These are phyloP conservation scores for Baryphthengus martii DNA, from an alignment of 2,113 vertebrate species.

Conservation along the genomic window DNA sequence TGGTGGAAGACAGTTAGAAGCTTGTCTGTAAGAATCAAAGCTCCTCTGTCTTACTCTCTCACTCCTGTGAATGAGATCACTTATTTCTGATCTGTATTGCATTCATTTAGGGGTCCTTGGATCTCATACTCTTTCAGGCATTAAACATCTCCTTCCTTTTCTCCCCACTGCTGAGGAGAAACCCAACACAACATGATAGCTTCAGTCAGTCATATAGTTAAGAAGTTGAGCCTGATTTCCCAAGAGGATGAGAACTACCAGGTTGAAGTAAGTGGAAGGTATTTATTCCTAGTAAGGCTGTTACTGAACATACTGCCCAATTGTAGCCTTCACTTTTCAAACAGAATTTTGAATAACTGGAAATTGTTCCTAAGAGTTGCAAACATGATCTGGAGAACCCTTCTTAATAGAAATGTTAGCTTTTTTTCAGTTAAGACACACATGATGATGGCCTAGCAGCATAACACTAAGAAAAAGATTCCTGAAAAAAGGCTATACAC, in stretches of 20 bases:
- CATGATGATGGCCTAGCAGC: neutral
- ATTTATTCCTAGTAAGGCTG: neutral
- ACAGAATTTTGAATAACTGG: neutral
- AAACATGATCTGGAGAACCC: neutral
- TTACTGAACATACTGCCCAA: accelerated
- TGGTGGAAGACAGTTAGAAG: neutral
- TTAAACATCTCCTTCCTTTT: neutral
- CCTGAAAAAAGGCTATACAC: neutral
- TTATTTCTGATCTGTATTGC: neutral
- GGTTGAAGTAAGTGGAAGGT: neutral
- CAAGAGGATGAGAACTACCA: neutral
- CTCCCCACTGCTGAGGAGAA: neutral
- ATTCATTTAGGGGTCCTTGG: neutral
- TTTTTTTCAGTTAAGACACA: neutral
- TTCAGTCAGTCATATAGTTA: neutral
- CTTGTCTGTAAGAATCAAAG: neutral
- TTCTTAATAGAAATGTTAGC: neutral
- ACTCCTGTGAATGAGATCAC: accelerated
- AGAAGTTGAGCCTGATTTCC: neutral
- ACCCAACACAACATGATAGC: neutral
- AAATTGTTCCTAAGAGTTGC: neutral
- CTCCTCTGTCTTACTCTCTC: neutral
- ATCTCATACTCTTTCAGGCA: neutral
- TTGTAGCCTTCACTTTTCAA: neutral
- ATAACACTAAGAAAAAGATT: neutral